Evolutionary conservation across 2,888 invertebrate genomes (phyloP).

Genomic region (Dioctria linearis): DNA sequence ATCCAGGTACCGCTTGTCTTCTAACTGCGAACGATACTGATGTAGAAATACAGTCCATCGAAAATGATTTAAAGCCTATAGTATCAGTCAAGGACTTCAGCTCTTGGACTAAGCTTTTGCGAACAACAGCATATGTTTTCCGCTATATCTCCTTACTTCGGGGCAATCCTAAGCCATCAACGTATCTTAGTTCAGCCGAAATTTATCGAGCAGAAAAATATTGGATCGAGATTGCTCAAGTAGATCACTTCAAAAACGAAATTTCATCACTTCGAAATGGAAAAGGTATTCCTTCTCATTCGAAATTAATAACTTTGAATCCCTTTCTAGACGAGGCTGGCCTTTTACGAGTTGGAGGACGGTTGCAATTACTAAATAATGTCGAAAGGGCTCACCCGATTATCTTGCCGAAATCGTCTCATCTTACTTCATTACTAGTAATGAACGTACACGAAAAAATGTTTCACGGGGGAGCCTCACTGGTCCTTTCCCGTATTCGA

Average conservation of each 20-base stretch:
- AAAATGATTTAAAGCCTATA: not conserved
- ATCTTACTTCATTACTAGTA: not conserved
- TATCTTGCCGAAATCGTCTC: not conserved
- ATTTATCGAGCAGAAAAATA: not conserved
- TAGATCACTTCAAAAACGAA: not conserved
- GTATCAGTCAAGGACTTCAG: not conserved
- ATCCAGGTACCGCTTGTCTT: too few relatives aligned
- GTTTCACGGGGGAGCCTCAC: not conserved
- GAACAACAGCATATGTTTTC: not conserved
- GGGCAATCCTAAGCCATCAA: not conserved
- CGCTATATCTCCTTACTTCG: not conserved
- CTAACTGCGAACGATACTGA: not conserved
- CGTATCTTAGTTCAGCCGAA: not conserved
- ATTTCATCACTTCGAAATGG: not conserved
- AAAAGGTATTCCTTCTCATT: not conserved
- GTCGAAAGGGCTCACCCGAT: not conserved
- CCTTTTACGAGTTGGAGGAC: not conserved
- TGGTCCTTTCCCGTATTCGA: not conserved
- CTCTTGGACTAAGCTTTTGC: slow-evolving; percentile 5
- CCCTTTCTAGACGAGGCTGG: not conserved
- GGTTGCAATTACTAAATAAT: not conserved
- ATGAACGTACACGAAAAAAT: not conserved
- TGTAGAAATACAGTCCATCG: not conserved
- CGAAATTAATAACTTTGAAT: not conserved
- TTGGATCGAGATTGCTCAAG: not conserved